Percentiles rank a stretch among this genome's conserved stretches.
Evolutionary conservation across 2,888 invertebrate species (phyloP).

Genomic region (Beris chalybata): DNA sequence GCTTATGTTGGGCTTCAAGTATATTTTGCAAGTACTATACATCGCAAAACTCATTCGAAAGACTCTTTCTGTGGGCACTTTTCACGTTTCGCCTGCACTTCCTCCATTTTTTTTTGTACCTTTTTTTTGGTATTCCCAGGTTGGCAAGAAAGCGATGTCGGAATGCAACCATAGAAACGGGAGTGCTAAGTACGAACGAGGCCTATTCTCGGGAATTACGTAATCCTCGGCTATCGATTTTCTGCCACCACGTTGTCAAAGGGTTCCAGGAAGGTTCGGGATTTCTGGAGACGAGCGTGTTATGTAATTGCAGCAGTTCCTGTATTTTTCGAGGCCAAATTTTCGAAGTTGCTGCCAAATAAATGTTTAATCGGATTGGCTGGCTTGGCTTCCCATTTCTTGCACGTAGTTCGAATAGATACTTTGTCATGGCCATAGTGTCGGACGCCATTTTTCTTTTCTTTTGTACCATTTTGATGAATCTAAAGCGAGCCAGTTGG

Average conservation of each 20-base stretch:
- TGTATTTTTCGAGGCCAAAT: background rate
- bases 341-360: no score
- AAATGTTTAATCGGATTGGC: no score
- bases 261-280: constrained; percentile 24
- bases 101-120: constrained; percentile 33
- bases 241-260: constrained; percentile 27
- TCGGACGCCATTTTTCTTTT: no score
- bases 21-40: constrained; percentile 30
- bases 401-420: background rate
- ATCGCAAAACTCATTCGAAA: constrained; percentile 12
- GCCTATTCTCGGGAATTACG: constrained; percentile 32
- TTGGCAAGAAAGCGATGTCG: constrained; percentile 22
- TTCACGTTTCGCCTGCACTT: constrained; percentile 30
- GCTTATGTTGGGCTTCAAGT: constrained; percentile 18
- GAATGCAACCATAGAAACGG: constrained; percentile 37
- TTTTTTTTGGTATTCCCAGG: constrained; percentile 21
- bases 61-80: constrained; percentile 23
- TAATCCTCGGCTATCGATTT: constrained; percentile 35
- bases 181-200: constrained; percentile 6
- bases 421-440: background rate
- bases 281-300: constrained; percentile 1
- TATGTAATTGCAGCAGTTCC: constrained; percentile 5
- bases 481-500: no score
- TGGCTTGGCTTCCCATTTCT: no score
- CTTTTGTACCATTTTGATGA: no score